A percentile compares a stretch with the other conserved stretches of the same genome.
phyloP scores from a whole-genome alignment of 1,140 invertebrate species.

The Drosophila obscura region DNA sequence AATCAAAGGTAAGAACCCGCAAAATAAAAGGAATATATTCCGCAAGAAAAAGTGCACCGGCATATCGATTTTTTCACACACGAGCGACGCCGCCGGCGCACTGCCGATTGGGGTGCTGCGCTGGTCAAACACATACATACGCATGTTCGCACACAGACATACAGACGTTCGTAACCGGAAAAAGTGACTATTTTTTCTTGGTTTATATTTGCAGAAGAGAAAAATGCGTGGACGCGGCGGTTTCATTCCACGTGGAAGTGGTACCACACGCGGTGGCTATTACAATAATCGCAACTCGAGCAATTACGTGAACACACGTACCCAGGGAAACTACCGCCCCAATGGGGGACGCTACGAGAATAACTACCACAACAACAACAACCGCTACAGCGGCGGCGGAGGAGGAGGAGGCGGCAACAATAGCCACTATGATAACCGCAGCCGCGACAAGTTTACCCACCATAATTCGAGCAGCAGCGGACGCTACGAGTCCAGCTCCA shows the following conservation, averaged over 20 bases:
- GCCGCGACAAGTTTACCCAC: conserved; percentile 67
- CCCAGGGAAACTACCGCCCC: conserved; percentile 69
- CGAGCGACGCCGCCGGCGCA: conserved; percentile 25
- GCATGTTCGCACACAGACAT: neutral
- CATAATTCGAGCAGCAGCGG: conserved; percentile 65
- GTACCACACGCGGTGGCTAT: conserved; percentile 66
- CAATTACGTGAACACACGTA: conserved; percentile 75
- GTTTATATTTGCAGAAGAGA: conserved; percentile 17
- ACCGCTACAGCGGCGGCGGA: conserved; percentile 52
- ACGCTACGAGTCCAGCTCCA: conserved; percentile 69
- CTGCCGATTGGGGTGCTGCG: conserved; percentile 28
- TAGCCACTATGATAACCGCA: conserved; percentile 71
- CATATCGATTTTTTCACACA: conserved; percentile 35
- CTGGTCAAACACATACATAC: conserved; percentile 13
- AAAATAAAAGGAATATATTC: neutral
- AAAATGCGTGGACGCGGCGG: conserved; percentile 77
- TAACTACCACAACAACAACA: conserved; percentile 64
- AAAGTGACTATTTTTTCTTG: conserved; percentile 4
- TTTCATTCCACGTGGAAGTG: conserved; percentile 72
- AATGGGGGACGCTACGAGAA: conserved; percentile 70
- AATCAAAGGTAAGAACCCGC: conserved; percentile 21
- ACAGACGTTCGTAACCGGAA: neutral
- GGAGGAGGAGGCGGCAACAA: conserved; percentile 41
- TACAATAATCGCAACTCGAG: conserved; percentile 75
- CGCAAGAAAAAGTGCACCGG: conserved; percentile 2